A percentile compares a stretch with the other conserved stretches of the same genome.
These are phyloP conservation scores for Scaptomyza montana DNA, from an alignment of 1,140 invertebrate genomes.

Conservation along the genomic window DNA sequence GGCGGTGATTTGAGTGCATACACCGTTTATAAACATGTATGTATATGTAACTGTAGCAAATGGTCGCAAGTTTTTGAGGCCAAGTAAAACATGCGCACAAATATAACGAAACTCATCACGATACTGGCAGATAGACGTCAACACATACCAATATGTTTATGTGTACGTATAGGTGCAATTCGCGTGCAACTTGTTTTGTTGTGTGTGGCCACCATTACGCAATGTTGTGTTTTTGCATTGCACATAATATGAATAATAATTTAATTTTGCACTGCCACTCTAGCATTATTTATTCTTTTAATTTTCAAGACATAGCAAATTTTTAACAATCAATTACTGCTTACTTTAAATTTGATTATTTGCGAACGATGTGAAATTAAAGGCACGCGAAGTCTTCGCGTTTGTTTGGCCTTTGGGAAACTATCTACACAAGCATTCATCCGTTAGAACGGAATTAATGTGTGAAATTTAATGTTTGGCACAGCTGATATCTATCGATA, in stretches of 20 bases:
- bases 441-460: conserved; percentile 29
- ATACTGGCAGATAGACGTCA: conserved; percentile 17
- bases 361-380: conserved; percentile 32
- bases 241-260: conserved; percentile 4
- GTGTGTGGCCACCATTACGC: conserved; percentile 62
- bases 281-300: background rate
- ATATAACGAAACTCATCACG: conserved; percentile 42
- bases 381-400: conserved; percentile 28
- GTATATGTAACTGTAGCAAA: conserved; percentile 25
- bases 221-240: conserved; percentile 63
- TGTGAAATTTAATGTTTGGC: conserved; percentile 23
- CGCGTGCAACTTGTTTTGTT: conserved; percentile 58
- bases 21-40: background rate
- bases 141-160: conserved; percentile 23
- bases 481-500: conserved; percentile 41
- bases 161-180: conserved; percentile 31
- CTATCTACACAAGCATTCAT: conserved; percentile 50
- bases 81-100: conserved; percentile 60
- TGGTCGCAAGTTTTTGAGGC: conserved; percentile 59
- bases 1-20: conserved; percentile 28
- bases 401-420: conserved; percentile 66
- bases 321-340: conserved; percentile 26
- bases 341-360: conserved; percentile 54
- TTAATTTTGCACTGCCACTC: background rate
- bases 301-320: background rate